Conservation (phyloP, 2,888 invertebrate species). For the Alentia gelatinosa region DNA sequence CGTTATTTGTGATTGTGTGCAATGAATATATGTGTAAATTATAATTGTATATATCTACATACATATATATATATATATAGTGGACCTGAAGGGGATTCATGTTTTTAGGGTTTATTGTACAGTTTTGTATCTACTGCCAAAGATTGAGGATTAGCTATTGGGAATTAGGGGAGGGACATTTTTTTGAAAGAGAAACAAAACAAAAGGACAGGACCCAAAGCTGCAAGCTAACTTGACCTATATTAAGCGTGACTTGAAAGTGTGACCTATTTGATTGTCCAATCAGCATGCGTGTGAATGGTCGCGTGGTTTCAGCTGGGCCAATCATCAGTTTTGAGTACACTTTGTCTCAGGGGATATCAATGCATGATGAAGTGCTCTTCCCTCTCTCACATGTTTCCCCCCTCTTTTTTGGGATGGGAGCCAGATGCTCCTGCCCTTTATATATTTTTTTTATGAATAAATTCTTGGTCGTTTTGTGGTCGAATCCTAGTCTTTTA, state of each 20-base stretch:
- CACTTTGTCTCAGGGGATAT: constrained; percentile 37
- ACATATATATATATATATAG: not conserved
- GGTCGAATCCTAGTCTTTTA: constrained; percentile 37
- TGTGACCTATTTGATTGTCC: constrained; percentile 30
- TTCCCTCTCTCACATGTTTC: constrained; percentile 31
- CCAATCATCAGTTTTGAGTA: not conserved
- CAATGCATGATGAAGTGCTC: constrained; percentile 46
- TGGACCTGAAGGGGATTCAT: not conserved
- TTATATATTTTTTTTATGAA: constrained; percentile 25
- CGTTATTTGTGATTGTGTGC: constrained; percentile 32
- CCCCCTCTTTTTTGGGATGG: not conserved
- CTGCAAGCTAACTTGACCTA: constrained; percentile 24
- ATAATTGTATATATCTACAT: constrained; percentile 40
- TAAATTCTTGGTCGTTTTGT: constrained; percentile 37
- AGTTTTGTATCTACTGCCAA: constrained; percentile 50
- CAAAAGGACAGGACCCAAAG: not conserved
- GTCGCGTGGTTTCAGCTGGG: constrained; percentile 20
- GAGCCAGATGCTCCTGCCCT: too few species aligned
- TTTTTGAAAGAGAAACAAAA: not conserved
- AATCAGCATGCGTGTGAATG: constrained; percentile 2
- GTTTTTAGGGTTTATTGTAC: constrained; percentile 48
- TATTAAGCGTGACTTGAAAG: constrained; percentile 1
- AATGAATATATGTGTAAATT: constrained; percentile 27
- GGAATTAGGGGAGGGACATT: not conserved
- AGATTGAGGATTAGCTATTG: constrained; percentile 40